Base-by-base conservation (phyloP, 2,888 invertebrate genomes). In the Proisotoma minuta region DNA sequence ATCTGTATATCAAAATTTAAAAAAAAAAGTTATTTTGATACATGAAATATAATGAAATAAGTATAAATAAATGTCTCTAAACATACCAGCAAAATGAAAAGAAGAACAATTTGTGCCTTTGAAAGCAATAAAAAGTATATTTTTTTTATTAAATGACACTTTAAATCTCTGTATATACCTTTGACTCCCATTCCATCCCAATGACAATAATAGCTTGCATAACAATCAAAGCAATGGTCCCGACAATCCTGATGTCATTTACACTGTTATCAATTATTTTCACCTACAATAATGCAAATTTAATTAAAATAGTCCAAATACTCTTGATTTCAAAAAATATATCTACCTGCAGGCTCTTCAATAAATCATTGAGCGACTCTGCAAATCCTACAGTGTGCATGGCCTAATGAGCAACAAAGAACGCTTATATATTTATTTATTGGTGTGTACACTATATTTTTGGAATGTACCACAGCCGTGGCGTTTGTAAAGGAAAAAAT, bases 121-220 rank as follows among this genome's bases (percentile, higher is more conserved):
- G 78, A 27, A 22, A 22, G 8, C n/a, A n/a, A 48, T n/a, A 48
- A 48, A 51, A 20, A 22, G 18, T 51, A 23, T 10, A 51, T 51
- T 22, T 20, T 10, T n/a, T n/a, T n/a, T n/a, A n/a, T n/a, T n/a
- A n/a, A n/a, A n/a, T n/a, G n/a, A n/a, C n/a, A n/a, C n/a, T n/a
- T n/a, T n/a, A n/a, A n/a, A n/a, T n/a, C n/a, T n/a, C n/a, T n/a
- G n/a, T n/a, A n/a, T n/a, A 74, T 77, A 82, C 88, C 80, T 95
- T 94, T 0, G 94, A 90, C 80, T 97, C 98, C 92, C 96, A 98
- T 77, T 94, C 94, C 86, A 96, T 90, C 47, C 97, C 97, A 63
- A 97, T 87, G 63, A 96, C 87, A 48, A 73, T 72, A 58, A 73
- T 72, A 20, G 63, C 57, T 50, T 71, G 71, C 73, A 72, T 72